phyloP scores from a whole-genome alignment of 2,113 vertebrate genomes.

The Antidorcas marsupialis region DNA sequence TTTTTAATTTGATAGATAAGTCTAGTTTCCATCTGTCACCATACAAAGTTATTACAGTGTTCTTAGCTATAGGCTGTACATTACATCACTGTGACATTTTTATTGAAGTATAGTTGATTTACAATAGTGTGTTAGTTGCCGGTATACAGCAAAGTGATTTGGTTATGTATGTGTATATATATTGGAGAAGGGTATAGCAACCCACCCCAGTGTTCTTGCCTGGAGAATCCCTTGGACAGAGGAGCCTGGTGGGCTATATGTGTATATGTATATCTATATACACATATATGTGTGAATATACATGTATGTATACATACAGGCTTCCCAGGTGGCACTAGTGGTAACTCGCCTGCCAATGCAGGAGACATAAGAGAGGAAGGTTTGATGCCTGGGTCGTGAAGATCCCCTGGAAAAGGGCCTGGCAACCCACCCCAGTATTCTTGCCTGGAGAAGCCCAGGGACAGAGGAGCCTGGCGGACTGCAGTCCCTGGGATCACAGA shows the following conservation, averaged over 20 bases:
- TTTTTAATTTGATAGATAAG: not conserved
- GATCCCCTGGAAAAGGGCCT: not conserved
- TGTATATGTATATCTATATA: not conserved
- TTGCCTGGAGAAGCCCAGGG: not conserved
- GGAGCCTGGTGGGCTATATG: not conserved
- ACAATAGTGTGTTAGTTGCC: not conserved
- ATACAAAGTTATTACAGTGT: not conserved
- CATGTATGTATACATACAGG: not conserved
- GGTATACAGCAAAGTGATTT: not conserved
- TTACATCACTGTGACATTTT: not conserved
- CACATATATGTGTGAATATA: too few species aligned
- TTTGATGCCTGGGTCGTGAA: not conserved
- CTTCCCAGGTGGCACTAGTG: not conserved
- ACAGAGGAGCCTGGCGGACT: not conserved
- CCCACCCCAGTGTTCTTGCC: not conserved
- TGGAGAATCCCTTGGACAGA: not conserved
- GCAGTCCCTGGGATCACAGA: not conserved
- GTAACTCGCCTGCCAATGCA: not conserved
- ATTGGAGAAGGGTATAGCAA: not conserved
- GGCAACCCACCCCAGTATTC: not conserved
- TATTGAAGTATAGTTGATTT: not conserved
- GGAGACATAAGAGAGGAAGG: not conserved
- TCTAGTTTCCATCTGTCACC: not conserved
- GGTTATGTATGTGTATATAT: not conserved
- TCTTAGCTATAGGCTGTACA: not conserved